These are phyloP conservation scores for Ectropis crepuscularia DNA, from an alignment of 2,888 invertebrate species.

Conservation along the genomic window DNA sequence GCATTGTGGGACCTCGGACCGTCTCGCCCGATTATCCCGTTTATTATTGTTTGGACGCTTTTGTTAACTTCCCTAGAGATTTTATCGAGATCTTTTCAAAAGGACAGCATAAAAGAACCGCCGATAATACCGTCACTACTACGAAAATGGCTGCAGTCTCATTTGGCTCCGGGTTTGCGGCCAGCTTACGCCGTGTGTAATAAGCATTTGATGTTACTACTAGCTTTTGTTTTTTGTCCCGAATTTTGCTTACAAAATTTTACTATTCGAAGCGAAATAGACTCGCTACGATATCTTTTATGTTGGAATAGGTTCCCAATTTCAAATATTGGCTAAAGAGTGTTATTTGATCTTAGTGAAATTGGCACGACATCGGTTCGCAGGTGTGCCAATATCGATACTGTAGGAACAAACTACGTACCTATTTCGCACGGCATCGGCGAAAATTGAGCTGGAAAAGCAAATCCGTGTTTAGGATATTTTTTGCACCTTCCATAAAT, in stretches of 20 bases:
- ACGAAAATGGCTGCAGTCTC: slow-evolving; percentile 26
- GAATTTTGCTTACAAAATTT: slow-evolving; percentile 13
- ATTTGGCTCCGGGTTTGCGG: slow-evolving; percentile 18
- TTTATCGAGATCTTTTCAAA: slow-evolving; percentile 43
- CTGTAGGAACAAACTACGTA: slow-evolving; percentile 30
- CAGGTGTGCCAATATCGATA: slow-evolving; percentile 45
- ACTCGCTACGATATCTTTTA: slow-evolving; percentile 1
- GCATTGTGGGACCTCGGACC: slow-evolving; percentile 35
- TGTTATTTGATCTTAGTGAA: slow-evolving; percentile 32
- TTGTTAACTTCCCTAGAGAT: slow-evolving; percentile 42
- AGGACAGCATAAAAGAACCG: slow-evolving; percentile 28
- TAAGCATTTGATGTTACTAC: slow-evolving; percentile 24
- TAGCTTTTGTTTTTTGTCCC: slow-evolving; percentile 23
- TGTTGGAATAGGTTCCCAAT: slow-evolving; percentile 23
- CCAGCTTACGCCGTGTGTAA: slow-evolving; percentile 18
- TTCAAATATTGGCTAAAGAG: slow-evolving; percentile 30
- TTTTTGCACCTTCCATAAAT: slow-evolving; percentile 22
- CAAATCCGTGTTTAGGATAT: slow-evolving; percentile 25
- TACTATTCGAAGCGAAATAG: slow-evolving; percentile 8
- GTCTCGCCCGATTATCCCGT: slow-evolving; percentile 41
- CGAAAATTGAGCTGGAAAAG: slow-evolving; percentile 31
- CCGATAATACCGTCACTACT: slow-evolving; percentile 26
- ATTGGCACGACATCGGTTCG: slow-evolving; percentile 34
- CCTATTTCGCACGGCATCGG: slow-evolving; percentile 32
- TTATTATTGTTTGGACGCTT: slow-evolving; percentile 45